A percentile compares a stretch with the other conserved stretches of the same genome.
phyloP scores from a whole-genome alignment of 2,113 vertebrate species.

The Chaenogobius annularis region DNA sequence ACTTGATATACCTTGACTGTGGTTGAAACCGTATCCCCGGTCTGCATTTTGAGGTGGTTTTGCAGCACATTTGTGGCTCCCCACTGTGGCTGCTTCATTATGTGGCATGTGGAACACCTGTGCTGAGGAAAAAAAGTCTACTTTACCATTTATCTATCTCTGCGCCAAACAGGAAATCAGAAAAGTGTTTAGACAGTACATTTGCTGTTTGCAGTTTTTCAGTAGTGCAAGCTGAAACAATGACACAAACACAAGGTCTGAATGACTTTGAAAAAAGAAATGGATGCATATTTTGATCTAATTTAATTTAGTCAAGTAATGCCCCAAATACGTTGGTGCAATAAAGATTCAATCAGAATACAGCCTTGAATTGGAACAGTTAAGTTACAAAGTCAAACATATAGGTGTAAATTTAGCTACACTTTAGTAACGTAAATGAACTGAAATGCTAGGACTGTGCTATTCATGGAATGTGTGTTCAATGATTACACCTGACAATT shows the following conservation, averaged over 20 bases:
- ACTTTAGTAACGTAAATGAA: background rate
- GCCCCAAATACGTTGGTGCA: background rate
- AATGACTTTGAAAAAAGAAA: background rate
- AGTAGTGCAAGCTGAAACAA: background rate
- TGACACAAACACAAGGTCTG: background rate
- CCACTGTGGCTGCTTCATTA: conserved; percentile 57
- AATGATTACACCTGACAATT: no score
- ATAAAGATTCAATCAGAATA: background rate
- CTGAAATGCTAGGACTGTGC: no score
- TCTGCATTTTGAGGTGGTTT: conserved; percentile 35
- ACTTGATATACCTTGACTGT: conserved; percentile 31
- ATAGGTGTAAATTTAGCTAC: background rate
- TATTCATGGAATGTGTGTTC: no score
- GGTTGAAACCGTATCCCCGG: conserved; percentile 37
- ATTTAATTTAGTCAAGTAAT: no score
- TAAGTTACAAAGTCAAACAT: no score
- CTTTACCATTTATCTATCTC: conserved; percentile 19
- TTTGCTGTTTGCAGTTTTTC: conserved; percentile 20
- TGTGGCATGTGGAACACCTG: conserved; percentile 59
- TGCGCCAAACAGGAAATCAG: conserved; percentile 28
- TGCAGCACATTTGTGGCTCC: conserved; percentile 43
- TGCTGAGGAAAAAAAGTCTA: conserved; percentile 27
- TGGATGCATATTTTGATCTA: no score
- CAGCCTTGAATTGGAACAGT: background rate
- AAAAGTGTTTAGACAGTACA: conserved; percentile 18